Percentiles rank a stretch among this genome's conserved stretches.
Evolutionary conservation across 2,113 vertebrate species (phyloP).

Genomic region (Pomatostomus ruficeps): DNA sequence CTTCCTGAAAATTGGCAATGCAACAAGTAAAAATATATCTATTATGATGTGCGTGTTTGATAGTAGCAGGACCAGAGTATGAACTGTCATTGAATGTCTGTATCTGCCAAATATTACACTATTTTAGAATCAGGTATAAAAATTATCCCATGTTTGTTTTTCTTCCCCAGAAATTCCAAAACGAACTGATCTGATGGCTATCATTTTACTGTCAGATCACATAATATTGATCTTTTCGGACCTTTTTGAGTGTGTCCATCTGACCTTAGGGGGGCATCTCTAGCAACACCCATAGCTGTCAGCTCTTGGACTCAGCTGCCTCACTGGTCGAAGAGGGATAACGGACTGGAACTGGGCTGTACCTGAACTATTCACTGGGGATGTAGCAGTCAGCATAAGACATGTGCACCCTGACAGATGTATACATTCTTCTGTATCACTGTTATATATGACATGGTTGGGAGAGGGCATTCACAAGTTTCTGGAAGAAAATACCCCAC

Average conservation of each 20-base stretch:
- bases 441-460: background rate
- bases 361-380: background rate
- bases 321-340: background rate
- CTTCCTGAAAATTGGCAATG: background rate
- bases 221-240: background rate
- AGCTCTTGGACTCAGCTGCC: background rate
- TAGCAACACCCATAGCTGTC: background rate
- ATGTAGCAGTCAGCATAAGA: background rate
- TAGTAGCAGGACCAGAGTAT: background rate
- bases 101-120: background rate
- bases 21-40: background rate
- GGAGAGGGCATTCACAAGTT: background rate
- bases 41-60: background rate
- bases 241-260: background rate
- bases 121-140: background rate
- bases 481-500: background rate
- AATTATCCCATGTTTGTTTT: background rate
- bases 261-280: background rate
- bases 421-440: background rate
- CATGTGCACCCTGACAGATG: background rate
- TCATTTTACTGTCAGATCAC: background rate
- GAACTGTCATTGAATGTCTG: background rate
- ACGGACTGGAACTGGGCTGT: background rate
- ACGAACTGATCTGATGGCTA: background rate
- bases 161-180: background rate